These are phyloP conservation scores for Cerceris rybyensis DNA, from an alignment of 2,888 invertebrate genomes.

Conservation along the genomic window DNA sequence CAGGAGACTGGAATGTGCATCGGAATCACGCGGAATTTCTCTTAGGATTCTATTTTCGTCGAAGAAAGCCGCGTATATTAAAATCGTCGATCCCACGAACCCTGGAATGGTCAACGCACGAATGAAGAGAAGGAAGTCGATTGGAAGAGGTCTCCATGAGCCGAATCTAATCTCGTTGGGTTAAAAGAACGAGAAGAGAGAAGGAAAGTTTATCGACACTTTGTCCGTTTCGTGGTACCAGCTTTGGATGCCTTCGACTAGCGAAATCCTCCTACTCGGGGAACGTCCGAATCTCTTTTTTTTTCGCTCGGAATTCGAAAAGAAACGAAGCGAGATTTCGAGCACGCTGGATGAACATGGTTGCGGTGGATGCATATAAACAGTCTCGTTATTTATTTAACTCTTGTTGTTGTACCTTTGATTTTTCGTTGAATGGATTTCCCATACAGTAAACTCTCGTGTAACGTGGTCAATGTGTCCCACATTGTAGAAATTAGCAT, in stretches of 20 bases:
- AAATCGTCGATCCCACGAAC: not conserved
- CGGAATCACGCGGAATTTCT: conserved; percentile 32
- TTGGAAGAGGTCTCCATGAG: conserved; percentile 6
- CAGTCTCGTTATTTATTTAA: too few species aligned
- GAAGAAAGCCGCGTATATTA: conserved; percentile 21
- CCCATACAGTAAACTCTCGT: too few species aligned
- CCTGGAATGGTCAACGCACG: not conserved
- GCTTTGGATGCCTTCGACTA: not conserved
- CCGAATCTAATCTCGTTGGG: conserved; percentile 7
- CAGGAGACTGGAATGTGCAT: conserved; percentile 16
- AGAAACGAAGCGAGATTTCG: not conserved
- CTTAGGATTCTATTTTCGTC: conserved; percentile 39
- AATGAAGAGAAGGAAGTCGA: conserved; percentile 10
- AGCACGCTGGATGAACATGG: conserved; percentile 4
- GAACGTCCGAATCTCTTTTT: not conserved
- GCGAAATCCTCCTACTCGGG: not conserved
- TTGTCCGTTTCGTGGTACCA: not conserved
- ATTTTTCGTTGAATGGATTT: too few species aligned
- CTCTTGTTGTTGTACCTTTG: too few species aligned
- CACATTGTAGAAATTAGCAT: too few species aligned
- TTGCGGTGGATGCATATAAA: too few species aligned
- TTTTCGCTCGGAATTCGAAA: not conserved
- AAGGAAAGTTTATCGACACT: conserved; percentile 22
- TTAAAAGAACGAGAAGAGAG: conserved; percentile 28
- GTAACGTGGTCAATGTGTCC: too few species aligned